Base-by-base conservation (phyloP, 1,140 invertebrate species). In the Planococcus citri region DNA sequence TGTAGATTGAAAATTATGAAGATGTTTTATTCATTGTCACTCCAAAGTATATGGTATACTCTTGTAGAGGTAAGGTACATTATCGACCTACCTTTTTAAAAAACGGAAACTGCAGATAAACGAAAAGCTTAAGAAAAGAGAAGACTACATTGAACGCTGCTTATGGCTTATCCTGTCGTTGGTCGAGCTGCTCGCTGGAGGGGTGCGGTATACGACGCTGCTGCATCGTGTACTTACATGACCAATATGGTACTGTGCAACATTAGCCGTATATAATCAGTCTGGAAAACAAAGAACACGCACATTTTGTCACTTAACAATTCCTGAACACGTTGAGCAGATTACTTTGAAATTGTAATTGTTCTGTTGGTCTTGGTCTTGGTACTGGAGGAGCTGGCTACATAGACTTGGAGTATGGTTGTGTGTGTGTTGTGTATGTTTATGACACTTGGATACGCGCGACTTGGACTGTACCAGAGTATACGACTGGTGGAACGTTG, bases 331-430 rank as follows among this genome's bases (percentile, higher is more conserved):
- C 41, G 41, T 51, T 20, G 41, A 51, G 17, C 41, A 51, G 41
- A 51, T 51, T 51, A 51, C 41, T 51, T 51, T 51, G 41, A 51
- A 51, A 51, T 51, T 51, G 41, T 51, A 51, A 51, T 51, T 51
- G 41, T 51, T 9, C n/a, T 20, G 41, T 51, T 17, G 41, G 2
- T 3, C n/a, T 51, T 14, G 33, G 33, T 14, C 14, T 8, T 14
- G 33, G 33, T 37, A 37, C 6, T 14, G 14, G 33, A n/a, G n/a
- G n/a, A n/a, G n/a, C n/a, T n/a, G n/a, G n/a, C n/a, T n/a, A n/a
- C n/a, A n/a, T n/a, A n/a, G n/a, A n/a, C n/a, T n/a, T n/a, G n/a
- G n/a, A n/a, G n/a, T n/a, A n/a, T n/a, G n/a, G n/a, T n/a, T n/a
- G n/a, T n/a, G n/a, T n/a, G n/a, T n/a, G n/a, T n/a, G n/a, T n/a